phyloP scores from a whole-genome alignment of 2,888 invertebrate species.

The Eudasyphora cyanicolor region DNA sequence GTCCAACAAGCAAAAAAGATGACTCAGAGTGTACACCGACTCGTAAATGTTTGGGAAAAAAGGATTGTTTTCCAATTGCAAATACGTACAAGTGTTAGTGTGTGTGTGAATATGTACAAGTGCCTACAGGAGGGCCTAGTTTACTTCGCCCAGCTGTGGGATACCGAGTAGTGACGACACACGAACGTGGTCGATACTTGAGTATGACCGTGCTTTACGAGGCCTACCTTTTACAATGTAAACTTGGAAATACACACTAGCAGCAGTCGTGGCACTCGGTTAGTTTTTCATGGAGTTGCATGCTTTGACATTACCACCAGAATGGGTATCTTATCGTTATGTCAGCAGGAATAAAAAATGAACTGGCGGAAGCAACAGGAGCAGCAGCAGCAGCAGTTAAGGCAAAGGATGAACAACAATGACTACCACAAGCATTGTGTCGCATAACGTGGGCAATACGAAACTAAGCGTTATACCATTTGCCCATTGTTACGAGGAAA shows the following conservation, averaged over 20 bases:
- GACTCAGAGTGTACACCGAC: constrained; percentile 51
- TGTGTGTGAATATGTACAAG: constrained; percentile 10
- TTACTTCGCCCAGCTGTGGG: not conserved
- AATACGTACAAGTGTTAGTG: constrained; percentile 22
- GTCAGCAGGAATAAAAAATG: constrained; percentile 51
- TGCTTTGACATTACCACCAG: constrained; percentile 42
- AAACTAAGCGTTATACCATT: not conserved
- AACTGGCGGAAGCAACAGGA: constrained; percentile 23
- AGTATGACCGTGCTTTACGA: not conserved
- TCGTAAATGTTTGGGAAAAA: constrained; percentile 13
- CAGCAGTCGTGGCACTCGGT: constrained; percentile 46
- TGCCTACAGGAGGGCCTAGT: not conserved
- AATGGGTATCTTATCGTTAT: constrained; percentile 61
- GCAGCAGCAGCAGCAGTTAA: constrained; percentile 43
- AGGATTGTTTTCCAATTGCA: constrained; percentile 29
- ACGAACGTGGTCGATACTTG: not conserved
- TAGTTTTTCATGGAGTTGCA: constrained; percentile 46
- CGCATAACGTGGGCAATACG: constrained; percentile 36
- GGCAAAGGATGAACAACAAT: constrained; percentile 50
- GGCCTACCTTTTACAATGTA: not conserved
- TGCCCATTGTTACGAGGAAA: constrained; percentile 36
- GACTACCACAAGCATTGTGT: constrained; percentile 55
- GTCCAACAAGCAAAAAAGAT: constrained; percentile 43
- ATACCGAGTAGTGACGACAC: not conserved
- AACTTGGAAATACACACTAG: not conserved